A percentile compares a stretch with the other conserved stretches of the same genome.
Evolutionary conservation across 2,797 vertebrate genomes (phyloP).

Genomic region (Enteromius unitaeniatus): DNA sequence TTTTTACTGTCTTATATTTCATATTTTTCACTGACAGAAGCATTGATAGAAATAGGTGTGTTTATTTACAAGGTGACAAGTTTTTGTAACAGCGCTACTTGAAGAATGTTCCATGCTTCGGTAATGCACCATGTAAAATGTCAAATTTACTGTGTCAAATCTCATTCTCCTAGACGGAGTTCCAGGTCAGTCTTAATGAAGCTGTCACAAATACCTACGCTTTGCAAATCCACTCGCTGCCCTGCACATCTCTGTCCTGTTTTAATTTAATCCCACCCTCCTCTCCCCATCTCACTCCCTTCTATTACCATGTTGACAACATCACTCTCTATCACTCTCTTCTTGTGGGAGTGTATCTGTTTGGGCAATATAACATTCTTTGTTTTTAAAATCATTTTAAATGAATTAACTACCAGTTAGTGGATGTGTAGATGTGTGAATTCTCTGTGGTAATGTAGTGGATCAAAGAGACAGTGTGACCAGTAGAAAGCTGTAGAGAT

Average conservation of each 20-base stretch:
- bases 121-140: neutral
- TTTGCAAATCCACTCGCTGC: slow-evolving; percentile 38
- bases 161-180: neutral
- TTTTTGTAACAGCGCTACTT: neutral
- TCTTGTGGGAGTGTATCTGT: slow-evolving; percentile 82
- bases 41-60: neutral
- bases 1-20: neutral
- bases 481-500: slow-evolving; percentile 91
- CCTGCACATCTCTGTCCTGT: slow-evolving; percentile 77
- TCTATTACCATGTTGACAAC: slow-evolving; percentile 80
- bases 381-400: slow-evolving; percentile 25
- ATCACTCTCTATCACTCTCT: slow-evolving; percentile 81
- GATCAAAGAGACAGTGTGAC: slow-evolving; percentile 74
- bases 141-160: slow-evolving; percentile 8
- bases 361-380: slow-evolving; percentile 78
- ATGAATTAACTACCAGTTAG: slow-evolving; percentile 56
- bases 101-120: neutral
- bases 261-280: slow-evolving; percentile 27
- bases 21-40: neutral
- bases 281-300: slow-evolving; percentile 37
- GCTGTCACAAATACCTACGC: neutral
- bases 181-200: neutral
- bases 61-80: neutral
- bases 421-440: slow-evolving; percentile 59
- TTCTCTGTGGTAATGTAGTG: slow-evolving; percentile 56